Percentiles rank a stretch among this genome's conserved stretches.
These are phyloP conservation scores for Olivierus martensii DNA, from an alignment of 1,140 invertebrate genomes.

Conservation along the genomic window DNA sequence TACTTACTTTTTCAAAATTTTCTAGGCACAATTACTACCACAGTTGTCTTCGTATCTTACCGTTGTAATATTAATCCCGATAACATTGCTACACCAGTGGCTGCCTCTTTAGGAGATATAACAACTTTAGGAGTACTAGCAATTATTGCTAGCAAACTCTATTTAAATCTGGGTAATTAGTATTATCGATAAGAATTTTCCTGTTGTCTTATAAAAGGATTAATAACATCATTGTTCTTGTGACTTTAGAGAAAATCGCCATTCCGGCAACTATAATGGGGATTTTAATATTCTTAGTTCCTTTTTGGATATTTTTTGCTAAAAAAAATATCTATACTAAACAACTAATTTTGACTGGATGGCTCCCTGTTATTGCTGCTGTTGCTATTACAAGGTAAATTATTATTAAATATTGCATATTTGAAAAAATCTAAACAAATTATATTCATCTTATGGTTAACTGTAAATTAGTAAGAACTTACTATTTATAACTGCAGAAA, in stretches of 20 bases:
- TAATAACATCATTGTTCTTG: too few relatives aligned
- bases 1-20: neutral
- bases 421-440: neutral
- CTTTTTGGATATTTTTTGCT: constrained; percentile 63
- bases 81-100: constrained; percentile 92
- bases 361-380: constrained; percentile 69
- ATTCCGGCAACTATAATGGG: neutral
- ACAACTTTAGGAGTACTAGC: constrained; percentile 73
- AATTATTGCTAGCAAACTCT: constrained; percentile 57
- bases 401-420: neutral
- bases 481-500: too few relatives aligned
- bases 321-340: constrained; percentile 56
- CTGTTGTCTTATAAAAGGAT: too few relatives aligned
- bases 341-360: constrained; percentile 38
- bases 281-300: constrained; percentile 43
- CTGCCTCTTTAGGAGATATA: constrained; percentile 85
- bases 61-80: constrained; percentile 45
- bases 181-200: too few relatives aligned
- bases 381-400: constrained; percentile 72
- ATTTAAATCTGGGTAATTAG: constrained; percentile 45
- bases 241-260: too few relatives aligned
- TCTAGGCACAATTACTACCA: constrained; percentile 67
- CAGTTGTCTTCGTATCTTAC: constrained; percentile 56
- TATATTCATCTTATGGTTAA: too few relatives aligned
- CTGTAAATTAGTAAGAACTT: too few relatives aligned